A percentile compares a stretch with the other conserved stretches of the same genome.
Conservation (phyloP, 2,888 invertebrate genomes). For the Leistus spinibarbis region DNA sequence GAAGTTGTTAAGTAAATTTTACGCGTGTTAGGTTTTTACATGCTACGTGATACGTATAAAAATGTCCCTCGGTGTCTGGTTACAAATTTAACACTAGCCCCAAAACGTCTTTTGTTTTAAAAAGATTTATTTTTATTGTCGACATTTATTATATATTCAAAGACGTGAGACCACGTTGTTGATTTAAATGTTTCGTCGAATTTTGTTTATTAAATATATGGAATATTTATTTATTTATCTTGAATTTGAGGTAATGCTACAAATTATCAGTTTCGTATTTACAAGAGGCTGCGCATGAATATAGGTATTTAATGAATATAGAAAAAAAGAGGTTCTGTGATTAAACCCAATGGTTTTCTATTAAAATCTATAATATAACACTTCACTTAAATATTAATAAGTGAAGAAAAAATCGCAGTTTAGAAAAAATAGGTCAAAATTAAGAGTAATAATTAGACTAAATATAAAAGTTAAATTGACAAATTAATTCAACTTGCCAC, state of each 20-base stretch:
- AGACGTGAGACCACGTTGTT: not conserved
- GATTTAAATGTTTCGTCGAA: too few species aligned
- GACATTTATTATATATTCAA: not conserved
- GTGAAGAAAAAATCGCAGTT: not conserved
- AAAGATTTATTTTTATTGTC: not conserved
- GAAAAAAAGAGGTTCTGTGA: too few species aligned
- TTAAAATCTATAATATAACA: too few species aligned
- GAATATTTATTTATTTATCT: too few species aligned
- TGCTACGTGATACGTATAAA: conserved; percentile 1
- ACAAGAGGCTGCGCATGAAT: too few species aligned
- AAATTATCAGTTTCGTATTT: too few species aligned
- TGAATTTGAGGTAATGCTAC: too few species aligned
- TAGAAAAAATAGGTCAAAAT: not conserved
- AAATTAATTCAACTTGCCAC: not conserved
- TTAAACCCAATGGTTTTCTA: too few species aligned
- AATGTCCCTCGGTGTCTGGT: conserved; percentile 1
- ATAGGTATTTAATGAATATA: too few species aligned
- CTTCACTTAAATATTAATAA: too few species aligned
- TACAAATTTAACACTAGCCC: not conserved
- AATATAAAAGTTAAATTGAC: not conserved
- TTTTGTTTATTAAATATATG: too few species aligned
- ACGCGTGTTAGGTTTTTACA: conserved; percentile 4
- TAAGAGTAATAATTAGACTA: not conserved
- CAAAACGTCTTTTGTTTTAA: not conserved
- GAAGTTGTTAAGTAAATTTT: conserved; percentile 23